Evolutionary conservation across 2,113 vertebrate genomes (phyloP).

Genomic region (Xenus cinereus): DNA sequence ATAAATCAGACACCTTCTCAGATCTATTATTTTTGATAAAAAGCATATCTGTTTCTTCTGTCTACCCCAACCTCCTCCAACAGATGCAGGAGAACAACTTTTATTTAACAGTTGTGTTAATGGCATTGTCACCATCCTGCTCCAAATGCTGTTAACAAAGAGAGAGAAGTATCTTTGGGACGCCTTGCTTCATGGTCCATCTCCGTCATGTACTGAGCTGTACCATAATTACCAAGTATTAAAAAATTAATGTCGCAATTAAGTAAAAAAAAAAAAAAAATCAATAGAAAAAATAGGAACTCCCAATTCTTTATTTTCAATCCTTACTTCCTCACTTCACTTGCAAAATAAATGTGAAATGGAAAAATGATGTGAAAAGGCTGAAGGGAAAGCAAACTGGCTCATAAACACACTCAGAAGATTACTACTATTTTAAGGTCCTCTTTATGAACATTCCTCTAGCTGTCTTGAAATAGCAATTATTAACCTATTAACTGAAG

Average conservation of each 20-base stretch:
- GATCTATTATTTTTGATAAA: neutral
- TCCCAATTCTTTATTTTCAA: neutral
- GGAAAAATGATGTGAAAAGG: neutral
- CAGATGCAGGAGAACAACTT: neutral
- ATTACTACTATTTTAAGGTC: neutral
- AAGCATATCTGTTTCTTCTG: neutral
- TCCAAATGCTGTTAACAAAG: neutral
- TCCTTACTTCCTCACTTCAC: neutral
- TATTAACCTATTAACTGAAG: neutral
- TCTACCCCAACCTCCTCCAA: neutral
- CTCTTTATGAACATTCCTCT: neutral
- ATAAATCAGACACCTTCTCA: neutral
- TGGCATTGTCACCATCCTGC: neutral
- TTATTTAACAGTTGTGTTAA: neutral
- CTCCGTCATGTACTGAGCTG: neutral
- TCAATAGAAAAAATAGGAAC: neutral
- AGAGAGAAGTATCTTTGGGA: neutral
- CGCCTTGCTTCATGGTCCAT: neutral
- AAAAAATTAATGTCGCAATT: neutral
- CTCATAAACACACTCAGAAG: neutral
- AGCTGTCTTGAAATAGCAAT: neutral
- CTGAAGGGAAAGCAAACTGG: neutral
- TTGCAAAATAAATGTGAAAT: neutral
- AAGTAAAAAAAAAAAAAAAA: neutral
- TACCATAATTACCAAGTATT: fast-evolving